Base-by-base conservation (phyloP, 2,797 vertebrate species). In the Serranus cabrilla region DNA sequence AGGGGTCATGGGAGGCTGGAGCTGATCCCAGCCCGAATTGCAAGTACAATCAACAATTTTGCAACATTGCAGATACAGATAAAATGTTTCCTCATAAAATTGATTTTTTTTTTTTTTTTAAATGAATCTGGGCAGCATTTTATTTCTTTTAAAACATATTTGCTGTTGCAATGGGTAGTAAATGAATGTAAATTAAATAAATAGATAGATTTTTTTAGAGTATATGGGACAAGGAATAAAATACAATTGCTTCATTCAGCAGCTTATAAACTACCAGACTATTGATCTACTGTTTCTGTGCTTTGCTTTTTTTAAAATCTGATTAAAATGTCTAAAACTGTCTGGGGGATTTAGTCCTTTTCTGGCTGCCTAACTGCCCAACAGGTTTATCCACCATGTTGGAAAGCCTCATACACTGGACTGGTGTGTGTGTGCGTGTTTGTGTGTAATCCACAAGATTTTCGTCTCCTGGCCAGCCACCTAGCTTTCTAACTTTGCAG, bases 401-500 rank as follows among this genome's bases (percentile, higher is more conserved):
- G 50, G 23, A 73, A 71, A 75, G 17, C 58, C 63, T 62, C 45
- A 66, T 42, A 40, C 25, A 46, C 20, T 40, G 17, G 13, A 45
- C 39, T 13, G 2, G 49, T 27, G 59, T 52, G 18, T 45, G 42
- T 40, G 31, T 56, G 34, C 61, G 18, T 27, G 20, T 52, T 11
- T 70, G 39, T 45, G 61, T 52, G 18, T 69, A 57, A 66, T 78
- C 81, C 70, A 77, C 61, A 76, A 74, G 73, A 79, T 82, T 73
- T 76, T 47, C 7, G 27, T 85, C 60, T 87, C 75, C 76, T 73
- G 76, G 76, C 82, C 79, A 73, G 75, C 64, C 70, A 83, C 76
- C 81, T 85, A 73, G 60, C 75, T 76, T 40, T 72, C 64, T 83
- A 81, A 82, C 88, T 93, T 92, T 87, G 88, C 87, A 91, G 90